Conservation (phyloP, 2,888 invertebrate species). For the Ormyrus nitidulus region DNA sequence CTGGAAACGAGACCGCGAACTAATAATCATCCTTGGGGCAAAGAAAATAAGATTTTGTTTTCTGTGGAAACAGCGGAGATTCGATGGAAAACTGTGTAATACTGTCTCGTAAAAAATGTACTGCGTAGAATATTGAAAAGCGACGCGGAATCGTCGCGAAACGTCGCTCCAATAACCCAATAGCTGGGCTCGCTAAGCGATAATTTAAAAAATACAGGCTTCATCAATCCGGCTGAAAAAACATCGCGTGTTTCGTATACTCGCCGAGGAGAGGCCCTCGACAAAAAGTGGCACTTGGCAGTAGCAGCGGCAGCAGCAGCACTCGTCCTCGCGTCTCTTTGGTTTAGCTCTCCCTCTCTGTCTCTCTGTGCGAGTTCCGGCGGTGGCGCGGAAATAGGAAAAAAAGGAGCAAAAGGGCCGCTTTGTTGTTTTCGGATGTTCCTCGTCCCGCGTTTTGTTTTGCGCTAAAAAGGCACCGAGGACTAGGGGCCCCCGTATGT, state of each 20-base stretch:
- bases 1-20: slow-evolving; percentile 3
- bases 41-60: not conserved
- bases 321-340: not conserved
- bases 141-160: not conserved
- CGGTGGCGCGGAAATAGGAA: slow-evolving; percentile 2
- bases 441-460: slow-evolving; percentile 56
- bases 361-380: not conserved
- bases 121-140: not conserved
- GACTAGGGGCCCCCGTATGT: not conserved
- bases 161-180: not conserved
- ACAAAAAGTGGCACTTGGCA: slow-evolving; percentile 6
- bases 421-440: slow-evolving; percentile 66
- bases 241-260: not conserved
- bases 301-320: not conserved
- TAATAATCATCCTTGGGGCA: not conserved
- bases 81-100: not conserved
- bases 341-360: not conserved
- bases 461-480: slow-evolving; percentile 24
- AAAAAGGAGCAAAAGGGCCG: slow-evolving; percentile 63
- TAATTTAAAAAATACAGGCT: no score
- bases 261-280: not conserved
- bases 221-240: not conserved
- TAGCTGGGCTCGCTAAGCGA: no score
- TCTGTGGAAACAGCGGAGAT: not conserved
- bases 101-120: no score